These are phyloP conservation scores for Psephotus haematonotus DNA, from an alignment of 2,113 vertebrate genomes.

Conservation along the genomic window DNA sequence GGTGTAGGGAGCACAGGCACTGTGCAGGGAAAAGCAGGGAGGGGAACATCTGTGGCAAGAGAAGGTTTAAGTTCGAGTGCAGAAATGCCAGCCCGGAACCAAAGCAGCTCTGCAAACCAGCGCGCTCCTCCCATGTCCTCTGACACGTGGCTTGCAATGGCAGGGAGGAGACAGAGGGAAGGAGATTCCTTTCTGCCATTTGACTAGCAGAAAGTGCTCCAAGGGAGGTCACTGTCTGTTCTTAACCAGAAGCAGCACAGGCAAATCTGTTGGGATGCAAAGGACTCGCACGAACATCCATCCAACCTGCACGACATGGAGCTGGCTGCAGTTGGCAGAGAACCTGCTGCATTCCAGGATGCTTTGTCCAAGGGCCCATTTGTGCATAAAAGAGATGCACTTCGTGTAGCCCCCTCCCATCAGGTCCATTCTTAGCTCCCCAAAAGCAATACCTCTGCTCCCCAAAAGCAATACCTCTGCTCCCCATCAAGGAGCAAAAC, in stretches of 20 bases:
- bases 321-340: background rate
- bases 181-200: background rate
- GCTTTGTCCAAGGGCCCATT: background rate
- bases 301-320: background rate
- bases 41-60: background rate
- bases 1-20: background rate
- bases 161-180: background rate
- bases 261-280: background rate
- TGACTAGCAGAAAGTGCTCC: background rate
- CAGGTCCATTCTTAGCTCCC: background rate
- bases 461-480: background rate
- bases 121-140: background rate
- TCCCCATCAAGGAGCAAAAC: background rate
- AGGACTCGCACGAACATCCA: background rate
- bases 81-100: background rate
- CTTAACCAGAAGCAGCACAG: background rate
- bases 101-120: background rate
- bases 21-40: background rate
- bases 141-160: accelerated
- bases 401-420: background rate
- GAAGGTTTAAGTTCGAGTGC: background rate
- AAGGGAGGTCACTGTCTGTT: background rate
- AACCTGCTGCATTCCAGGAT: background rate
- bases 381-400: background rate
- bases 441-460: background rate